These are phyloP conservation scores for Atta texana DNA, from an alignment of 1,140 invertebrate species.

Conservation along the genomic window DNA sequence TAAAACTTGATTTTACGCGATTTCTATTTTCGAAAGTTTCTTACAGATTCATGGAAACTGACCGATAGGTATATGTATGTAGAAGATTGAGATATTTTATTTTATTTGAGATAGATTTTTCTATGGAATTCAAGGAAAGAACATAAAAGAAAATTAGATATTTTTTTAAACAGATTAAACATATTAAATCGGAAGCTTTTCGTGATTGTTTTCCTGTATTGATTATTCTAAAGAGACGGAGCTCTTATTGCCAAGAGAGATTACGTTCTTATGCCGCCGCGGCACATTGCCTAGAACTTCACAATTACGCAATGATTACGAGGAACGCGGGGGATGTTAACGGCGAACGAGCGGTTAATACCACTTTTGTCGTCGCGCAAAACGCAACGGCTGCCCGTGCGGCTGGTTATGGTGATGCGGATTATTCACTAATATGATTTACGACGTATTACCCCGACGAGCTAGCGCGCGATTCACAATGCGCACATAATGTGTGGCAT, in stretches of 20 bases:
- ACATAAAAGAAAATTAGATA: constrained; percentile 12
- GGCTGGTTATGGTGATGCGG: constrained; percentile 84
- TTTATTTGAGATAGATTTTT: not conserved
- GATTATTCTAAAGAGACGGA: not conserved
- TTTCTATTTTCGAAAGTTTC: not conserved
- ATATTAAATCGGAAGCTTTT: not conserved
- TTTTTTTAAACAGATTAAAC: not conserved
- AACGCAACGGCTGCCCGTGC: constrained; percentile 75
- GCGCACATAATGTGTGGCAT: constrained; percentile 86
- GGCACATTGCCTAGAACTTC: not conserved
- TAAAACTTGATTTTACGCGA: not conserved
- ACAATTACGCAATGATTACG: constrained; percentile 45
- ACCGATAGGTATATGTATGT: not conserved
- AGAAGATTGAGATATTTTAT: not conserved
- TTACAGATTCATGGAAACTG: not conserved
- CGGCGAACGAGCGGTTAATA: constrained; percentile 62
- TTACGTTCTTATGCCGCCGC: not conserved
- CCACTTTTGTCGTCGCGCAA: constrained; percentile 75
- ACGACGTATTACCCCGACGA: constrained; percentile 84
- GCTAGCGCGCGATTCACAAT: constrained; percentile 83
- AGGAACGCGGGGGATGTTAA: constrained; percentile 26
- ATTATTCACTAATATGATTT: constrained; percentile 87
- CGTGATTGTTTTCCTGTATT: not conserved
- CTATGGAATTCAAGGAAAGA: not conserved
- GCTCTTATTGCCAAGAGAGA: not conserved